Evolutionary conservation across 2,888 invertebrate genomes (phyloP), one percentile per base, ranked within the genome.

Genomic region (Ecdyonurus torrentis): DNA sequence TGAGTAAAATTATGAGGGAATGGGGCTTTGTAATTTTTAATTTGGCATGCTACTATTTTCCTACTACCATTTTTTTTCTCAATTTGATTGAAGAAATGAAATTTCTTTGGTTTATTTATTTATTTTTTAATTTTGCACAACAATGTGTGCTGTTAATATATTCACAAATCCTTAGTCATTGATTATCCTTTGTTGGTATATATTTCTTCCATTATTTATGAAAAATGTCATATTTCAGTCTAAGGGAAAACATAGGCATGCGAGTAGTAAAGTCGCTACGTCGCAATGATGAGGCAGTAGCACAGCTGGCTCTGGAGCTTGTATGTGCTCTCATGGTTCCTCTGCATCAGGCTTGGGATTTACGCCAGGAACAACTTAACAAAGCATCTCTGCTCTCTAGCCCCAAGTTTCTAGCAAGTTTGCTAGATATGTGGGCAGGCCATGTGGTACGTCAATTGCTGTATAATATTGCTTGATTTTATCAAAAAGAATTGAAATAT

Each of bases 321-420:
- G 85, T 98, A 65, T 96, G 95, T 75, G 94, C 98, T 19, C 81
- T 99, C 24, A 93, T 99, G 92, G 97, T 96, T 78, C 99, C 99
- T 1, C 19, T 63, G 20, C 82, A 83, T 69, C 88, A 91, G 67
- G 93, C 97, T 74, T 96, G 94, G 69, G 98, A 99, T 76, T 78
- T 99, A 60, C 81, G 95, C 66, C 96, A 97, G 76, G 99, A 99
- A 73, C 99, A 99, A 75, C 79, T 97, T 66, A 99, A 99, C 77
- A 99, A 99, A 78, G 89, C 91, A 64, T 93, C 94, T 67, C 83
- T 99, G 71, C 79, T 99, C 61, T 91, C 95, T 65, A 91, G 92
- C 1, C 85, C 89, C 70, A 81, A 86, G 61, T 99, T 99, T 78
- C 79, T 99, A 37, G 95, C 98, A 71, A 91, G 88, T 66, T 78